Conservation (phyloP, 2,797 vertebrate genomes). For the Columba guinea region DNA sequence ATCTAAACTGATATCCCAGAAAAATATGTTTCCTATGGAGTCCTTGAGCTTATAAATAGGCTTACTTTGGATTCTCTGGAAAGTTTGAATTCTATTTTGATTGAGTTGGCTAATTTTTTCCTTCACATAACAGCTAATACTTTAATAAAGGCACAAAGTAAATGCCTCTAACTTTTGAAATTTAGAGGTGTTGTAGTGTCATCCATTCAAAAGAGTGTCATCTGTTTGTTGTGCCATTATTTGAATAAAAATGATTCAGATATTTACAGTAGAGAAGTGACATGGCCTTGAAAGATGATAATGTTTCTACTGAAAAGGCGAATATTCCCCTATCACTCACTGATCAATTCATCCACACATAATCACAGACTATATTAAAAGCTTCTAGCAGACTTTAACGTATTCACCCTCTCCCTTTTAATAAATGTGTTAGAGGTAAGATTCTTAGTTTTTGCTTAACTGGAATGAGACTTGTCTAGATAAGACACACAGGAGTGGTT, state of each 20-base stretch:
- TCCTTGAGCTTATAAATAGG: background rate
- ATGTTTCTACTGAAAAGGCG: background rate
- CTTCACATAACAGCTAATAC: background rate
- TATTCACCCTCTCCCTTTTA: background rate
- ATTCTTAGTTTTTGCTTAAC: background rate
- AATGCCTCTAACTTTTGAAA: background rate
- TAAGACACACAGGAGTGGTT: background rate
- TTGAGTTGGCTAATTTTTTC: background rate
- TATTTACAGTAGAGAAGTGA: background rate
- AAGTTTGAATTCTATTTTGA: background rate
- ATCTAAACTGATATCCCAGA: background rate
- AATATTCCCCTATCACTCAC: background rate
- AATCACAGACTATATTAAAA: background rate
- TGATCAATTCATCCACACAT: background rate
- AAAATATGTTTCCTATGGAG: background rate
- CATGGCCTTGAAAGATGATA: background rate
- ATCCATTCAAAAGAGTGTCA: background rate
- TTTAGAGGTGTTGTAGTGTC: background rate
- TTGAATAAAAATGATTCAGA: background rate
- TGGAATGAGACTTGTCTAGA: background rate
- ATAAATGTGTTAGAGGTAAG: background rate
- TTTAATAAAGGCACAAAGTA: background rate
- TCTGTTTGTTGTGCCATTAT: background rate
- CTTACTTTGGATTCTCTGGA: background rate
- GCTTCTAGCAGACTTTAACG: background rate